A percentile compares a stretch with the other conserved stretches of the same genome.
Evolutionary conservation across 2,888 invertebrate genomes (phyloP).

Genomic region (Limnephilus marmoratus): DNA sequence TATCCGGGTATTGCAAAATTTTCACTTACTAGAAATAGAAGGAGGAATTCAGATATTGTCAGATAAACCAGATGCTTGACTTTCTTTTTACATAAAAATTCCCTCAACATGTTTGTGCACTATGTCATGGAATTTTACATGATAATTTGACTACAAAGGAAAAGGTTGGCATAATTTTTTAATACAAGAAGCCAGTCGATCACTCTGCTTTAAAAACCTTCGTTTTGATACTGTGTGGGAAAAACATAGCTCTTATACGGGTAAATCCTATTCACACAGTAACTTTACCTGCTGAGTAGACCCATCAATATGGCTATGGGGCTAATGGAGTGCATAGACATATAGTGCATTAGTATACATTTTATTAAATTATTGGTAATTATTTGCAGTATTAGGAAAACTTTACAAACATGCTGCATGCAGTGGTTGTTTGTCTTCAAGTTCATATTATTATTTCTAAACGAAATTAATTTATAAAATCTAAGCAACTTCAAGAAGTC

Average conservation of each 20-base stretch:
- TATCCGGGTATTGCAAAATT: neutral
- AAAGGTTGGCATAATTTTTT: neutral
- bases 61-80: too few species aligned
- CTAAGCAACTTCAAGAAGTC: too few species aligned
- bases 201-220: neutral
- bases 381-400: neutral
- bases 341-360: conserved; percentile 72
- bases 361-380: neutral
- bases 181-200: neutral
- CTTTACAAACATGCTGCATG: conserved; percentile 7
- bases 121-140: neutral
- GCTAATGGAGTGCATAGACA: conserved; percentile 89
- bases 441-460: neutral
- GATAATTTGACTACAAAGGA: neutral
- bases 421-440: neutral
- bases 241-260: conserved; percentile 23
- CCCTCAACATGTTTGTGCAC: neutral
- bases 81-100: too few species aligned
- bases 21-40: too few species aligned
- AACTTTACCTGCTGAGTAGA: conserved; percentile 94
- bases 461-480: neutral
- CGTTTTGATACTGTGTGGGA: neutral
- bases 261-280: conserved; percentile 49
- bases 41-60: too few species aligned
- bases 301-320: conserved; percentile 97